Conservation (phyloP, 2,888 invertebrate species). For the Caenorhabditis uteleia region DNA sequence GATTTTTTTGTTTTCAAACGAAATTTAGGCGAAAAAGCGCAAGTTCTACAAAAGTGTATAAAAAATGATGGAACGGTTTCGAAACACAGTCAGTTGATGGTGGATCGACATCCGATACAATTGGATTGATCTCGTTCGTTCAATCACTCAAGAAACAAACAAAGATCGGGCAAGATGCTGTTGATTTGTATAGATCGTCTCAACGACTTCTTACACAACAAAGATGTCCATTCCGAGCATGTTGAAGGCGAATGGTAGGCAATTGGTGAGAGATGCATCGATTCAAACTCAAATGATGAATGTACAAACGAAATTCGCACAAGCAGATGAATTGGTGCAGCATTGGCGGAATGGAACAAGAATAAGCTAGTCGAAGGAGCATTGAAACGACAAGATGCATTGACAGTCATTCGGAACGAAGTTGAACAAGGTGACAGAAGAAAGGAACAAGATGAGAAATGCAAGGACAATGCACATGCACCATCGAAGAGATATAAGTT, state of each 20-base stretch:
- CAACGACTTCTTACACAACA: too few relatives aligned
- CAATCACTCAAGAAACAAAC: constrained; percentile 94
- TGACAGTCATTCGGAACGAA: constrained; percentile 91
- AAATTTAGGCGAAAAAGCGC: constrained; percentile 86
- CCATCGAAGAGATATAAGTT: constrained; percentile 71
- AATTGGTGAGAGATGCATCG: constrained; percentile 94
- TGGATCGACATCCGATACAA: constrained; percentile 92
- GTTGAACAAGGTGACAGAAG: constrained; percentile 88
- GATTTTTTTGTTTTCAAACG: constrained; percentile 75
- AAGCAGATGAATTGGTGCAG: constrained; percentile 97
- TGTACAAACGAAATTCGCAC: too few relatives aligned
- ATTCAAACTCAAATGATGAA: constrained; percentile 82
- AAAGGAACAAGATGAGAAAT: constrained; percentile 52
- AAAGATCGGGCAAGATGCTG: too few relatives aligned
- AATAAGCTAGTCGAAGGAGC: constrained; percentile 76
- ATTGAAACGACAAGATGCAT: constrained; percentile 89
- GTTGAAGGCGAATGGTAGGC: constrained; percentile 99
- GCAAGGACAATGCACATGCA: constrained; percentile 78
- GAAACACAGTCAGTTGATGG: constrained; percentile 98
- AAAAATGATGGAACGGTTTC: constrained; percentile 89
- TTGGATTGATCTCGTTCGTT: constrained; percentile 96
- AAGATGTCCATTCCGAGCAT: constrained; percentile 97
- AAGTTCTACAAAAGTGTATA: constrained; percentile 76
- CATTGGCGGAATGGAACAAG: constrained; percentile 94
- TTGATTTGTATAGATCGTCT: too few relatives aligned